Conservation (phyloP, 2,113 vertebrate genomes). For the Diphyllodes magnificus region DNA sequence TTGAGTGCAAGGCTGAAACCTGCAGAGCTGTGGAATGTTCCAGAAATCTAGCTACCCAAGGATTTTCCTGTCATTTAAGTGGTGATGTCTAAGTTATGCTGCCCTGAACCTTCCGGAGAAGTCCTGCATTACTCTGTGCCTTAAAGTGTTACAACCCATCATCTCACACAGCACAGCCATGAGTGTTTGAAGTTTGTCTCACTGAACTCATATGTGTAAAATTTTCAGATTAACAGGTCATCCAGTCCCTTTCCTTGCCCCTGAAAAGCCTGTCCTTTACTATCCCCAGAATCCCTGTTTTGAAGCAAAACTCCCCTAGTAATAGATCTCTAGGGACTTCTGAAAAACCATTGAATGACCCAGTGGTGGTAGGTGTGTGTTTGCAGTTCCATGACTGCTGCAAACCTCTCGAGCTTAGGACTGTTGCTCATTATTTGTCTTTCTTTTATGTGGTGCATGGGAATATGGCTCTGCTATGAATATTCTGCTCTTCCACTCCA, state of each 20-base stretch:
- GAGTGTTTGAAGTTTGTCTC: not conserved
- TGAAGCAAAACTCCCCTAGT: not conserved
- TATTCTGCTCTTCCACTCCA: conserved; percentile 63
- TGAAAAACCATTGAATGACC: not conserved
- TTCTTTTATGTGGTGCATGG: not conserved
- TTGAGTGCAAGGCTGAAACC: not conserved
- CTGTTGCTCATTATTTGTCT: not conserved
- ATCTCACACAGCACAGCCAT: fast-evolving
- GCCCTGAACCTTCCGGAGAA: not conserved
- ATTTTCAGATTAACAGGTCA: not conserved
- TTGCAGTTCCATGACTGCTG: not conserved
- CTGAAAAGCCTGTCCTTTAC: not conserved
- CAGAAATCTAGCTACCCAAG: fast-evolving
- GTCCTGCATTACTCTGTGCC: not conserved
- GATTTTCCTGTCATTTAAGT: not conserved
- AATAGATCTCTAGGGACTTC: not conserved
- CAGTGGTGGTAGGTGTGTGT: not conserved
- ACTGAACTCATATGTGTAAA: not conserved
- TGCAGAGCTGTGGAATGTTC: not conserved
- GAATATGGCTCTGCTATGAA: not conserved
- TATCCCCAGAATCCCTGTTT: not conserved
- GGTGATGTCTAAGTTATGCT: not conserved
- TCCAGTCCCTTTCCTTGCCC: not conserved
- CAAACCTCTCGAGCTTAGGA: not conserved
- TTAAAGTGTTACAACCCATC: not conserved